These are phyloP conservation scores for Drosophila malerkotliana DNA, from an alignment of 1,140 invertebrate species.

Conservation along the genomic window DNA sequence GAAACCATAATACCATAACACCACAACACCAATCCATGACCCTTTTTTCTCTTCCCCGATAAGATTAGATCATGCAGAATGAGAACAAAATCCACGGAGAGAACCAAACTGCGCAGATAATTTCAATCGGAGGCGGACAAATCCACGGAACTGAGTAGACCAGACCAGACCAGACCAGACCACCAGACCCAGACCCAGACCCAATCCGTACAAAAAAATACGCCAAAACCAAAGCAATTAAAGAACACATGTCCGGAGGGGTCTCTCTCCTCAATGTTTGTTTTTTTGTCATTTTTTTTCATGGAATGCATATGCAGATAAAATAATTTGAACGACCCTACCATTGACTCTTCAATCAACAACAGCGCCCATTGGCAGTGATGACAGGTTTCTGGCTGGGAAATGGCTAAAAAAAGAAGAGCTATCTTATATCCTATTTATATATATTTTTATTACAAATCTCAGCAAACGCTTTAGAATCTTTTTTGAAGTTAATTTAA, in stretches of 20 bases:
- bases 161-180: background rate
- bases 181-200: background rate
- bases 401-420: constrained; percentile 1
- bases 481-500: too few relatives aligned
- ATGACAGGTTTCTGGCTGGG: background rate
- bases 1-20: background rate
- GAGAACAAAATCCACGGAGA: background rate
- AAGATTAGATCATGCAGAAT: constrained; percentile 19
- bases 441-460: too few relatives aligned
- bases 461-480: too few relatives aligned
- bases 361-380: constrained; percentile 29
- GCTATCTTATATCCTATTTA: background rate
- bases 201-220: background rate
- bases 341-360: constrained; percentile 69
- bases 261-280: constrained; percentile 1
- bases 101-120: constrained; percentile 42
- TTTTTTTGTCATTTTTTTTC: background rate
- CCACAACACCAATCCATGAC: background rate
- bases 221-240: constrained; percentile 51
- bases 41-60: constrained; percentile 5
- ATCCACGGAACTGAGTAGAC: background rate
- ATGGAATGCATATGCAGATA: constrained; percentile 34
- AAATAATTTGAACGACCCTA: constrained; percentile 66
- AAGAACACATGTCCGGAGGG: constrained; percentile 36
- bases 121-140: constrained; percentile 32